phyloP scores from a whole-genome alignment of 2,797 vertebrate genomes.

The Acestrorhynchus altus region DNA sequence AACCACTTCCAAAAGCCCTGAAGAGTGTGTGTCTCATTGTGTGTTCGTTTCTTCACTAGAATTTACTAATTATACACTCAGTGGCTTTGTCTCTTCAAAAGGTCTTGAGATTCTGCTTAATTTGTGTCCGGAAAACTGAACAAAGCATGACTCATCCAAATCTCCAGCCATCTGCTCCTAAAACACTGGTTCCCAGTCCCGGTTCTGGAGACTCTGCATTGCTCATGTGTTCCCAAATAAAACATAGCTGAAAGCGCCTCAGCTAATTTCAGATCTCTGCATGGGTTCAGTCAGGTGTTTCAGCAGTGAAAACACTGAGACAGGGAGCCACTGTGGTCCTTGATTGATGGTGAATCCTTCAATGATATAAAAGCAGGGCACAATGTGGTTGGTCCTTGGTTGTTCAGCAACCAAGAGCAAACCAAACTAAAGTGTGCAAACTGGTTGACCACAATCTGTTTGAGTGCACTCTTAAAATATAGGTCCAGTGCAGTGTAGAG shows the following conservation, averaged over 20 bases:
- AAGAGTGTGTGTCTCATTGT: background rate
- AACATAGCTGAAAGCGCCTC: background rate
- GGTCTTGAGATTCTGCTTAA: background rate
- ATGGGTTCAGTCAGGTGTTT: background rate
- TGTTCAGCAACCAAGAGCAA: no score
- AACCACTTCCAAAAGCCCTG: background rate
- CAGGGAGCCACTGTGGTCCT: background rate
- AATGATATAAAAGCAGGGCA: no score
- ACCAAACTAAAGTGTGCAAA: no score
- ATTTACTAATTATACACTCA: background rate
- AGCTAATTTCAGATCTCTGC: background rate
- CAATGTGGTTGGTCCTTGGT: no score
- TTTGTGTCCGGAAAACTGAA: constrained; percentile 4
- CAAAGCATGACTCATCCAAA: constrained; percentile 33
- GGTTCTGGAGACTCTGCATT: constrained; percentile 6
- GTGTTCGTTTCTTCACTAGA: background rate
- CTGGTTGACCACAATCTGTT: no score
- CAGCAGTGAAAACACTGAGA: no score
- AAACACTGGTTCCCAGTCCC: background rate
- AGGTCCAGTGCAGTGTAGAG: no score
- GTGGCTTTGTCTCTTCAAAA: background rate
- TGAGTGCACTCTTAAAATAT: no score
- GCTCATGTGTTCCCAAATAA: background rate
- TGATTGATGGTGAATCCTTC: background rate
- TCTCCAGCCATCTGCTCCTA: constrained; percentile 8